Evolutionary conservation across 1,140 invertebrate genomes (phyloP).

Genomic region (Lepidurus packardi): DNA sequence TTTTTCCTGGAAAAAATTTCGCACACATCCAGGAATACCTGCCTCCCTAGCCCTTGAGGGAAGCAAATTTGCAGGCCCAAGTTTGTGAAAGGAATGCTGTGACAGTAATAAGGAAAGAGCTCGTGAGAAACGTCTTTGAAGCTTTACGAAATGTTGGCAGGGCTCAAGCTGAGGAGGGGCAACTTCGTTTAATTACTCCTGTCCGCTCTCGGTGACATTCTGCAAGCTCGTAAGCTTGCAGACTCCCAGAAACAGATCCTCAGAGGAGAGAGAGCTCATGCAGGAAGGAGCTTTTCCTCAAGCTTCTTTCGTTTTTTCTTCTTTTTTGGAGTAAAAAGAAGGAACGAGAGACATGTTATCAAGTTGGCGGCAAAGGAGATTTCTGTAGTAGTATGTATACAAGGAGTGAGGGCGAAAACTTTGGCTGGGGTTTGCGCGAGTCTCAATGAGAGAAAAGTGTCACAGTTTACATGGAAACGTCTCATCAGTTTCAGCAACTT

Average conservation of each 20-base stretch:
- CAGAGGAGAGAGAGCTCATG: not conserved
- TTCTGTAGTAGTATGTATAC: not conserved
- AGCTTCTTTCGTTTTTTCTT: not conserved
- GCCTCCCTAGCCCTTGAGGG: no score
- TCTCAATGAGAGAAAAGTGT: conserved; percentile 11
- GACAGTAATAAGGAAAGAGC: conserved; percentile 7
- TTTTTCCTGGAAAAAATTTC: not conserved
- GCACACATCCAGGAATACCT: not conserved
- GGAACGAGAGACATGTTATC: not conserved
- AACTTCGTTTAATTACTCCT: conserved; percentile 17
- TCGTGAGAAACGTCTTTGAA: conserved; percentile 14
- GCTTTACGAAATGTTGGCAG: conserved; percentile 12
- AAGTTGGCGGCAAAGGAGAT: not conserved
- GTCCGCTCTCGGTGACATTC: conserved; percentile 6
- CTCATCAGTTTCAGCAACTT: not conserved
- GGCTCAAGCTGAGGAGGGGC: conserved; percentile 7
- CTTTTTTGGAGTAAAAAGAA: not conserved
- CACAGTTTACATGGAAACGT: not conserved
- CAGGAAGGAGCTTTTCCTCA: not conserved
- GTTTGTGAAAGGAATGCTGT: not conserved
- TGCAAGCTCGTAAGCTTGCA: conserved; percentile 14
- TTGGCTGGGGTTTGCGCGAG: not conserved
- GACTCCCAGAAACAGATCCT: conserved; percentile 18
- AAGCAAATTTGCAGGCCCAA: no score
- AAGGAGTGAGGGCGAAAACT: not conserved